Evolutionary conservation across 1,140 invertebrate genomes (phyloP).

Genomic region (Bombus confusus): DNA sequence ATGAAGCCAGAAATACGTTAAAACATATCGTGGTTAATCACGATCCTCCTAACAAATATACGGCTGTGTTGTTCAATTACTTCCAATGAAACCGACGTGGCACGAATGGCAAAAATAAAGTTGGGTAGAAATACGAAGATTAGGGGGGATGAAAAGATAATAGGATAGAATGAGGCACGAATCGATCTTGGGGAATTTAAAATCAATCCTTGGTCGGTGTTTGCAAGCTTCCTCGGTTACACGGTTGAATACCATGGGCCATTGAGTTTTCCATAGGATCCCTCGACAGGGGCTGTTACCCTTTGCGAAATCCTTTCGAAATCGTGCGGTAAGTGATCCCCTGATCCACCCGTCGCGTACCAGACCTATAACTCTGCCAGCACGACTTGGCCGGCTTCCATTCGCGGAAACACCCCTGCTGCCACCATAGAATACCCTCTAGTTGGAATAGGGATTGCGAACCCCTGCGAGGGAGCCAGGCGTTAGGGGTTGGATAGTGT

Average conservation of each 20-base stretch:
- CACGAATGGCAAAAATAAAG: background rate
- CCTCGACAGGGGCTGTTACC: constrained; percentile 41
- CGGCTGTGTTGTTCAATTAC: background rate
- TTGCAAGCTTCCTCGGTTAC: constrained; percentile 41
- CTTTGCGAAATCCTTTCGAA: constrained; percentile 57
- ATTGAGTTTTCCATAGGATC: constrained; percentile 49
- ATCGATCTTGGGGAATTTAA: constrained; percentile 31
- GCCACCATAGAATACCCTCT: constrained; percentile 21
- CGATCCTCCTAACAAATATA: constrained; percentile 7
- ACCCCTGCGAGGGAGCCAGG: background rate
- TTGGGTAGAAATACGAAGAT: background rate
- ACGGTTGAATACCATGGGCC: constrained; percentile 36
- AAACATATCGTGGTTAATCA: constrained; percentile 18
- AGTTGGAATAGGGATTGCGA: constrained; percentile 11
- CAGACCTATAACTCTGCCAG: constrained; percentile 65
- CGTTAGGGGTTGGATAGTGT: constrained; percentile 9
- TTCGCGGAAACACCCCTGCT: constrained; percentile 51
- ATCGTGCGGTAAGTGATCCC: constrained; percentile 67
- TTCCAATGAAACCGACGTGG: background rate
- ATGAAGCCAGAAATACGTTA: constrained; percentile 24
- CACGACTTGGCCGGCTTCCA: constrained; percentile 66
- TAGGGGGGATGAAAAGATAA: background rate
- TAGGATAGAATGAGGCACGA: background rate
- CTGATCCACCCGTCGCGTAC: constrained; percentile 62
- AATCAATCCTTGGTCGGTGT: constrained; percentile 45